Percentiles rank a stretch among this genome's conserved stretches.
phyloP scores from a whole-genome alignment of 2,113 vertebrate species.

The Scophthalmus maximus region DNA sequence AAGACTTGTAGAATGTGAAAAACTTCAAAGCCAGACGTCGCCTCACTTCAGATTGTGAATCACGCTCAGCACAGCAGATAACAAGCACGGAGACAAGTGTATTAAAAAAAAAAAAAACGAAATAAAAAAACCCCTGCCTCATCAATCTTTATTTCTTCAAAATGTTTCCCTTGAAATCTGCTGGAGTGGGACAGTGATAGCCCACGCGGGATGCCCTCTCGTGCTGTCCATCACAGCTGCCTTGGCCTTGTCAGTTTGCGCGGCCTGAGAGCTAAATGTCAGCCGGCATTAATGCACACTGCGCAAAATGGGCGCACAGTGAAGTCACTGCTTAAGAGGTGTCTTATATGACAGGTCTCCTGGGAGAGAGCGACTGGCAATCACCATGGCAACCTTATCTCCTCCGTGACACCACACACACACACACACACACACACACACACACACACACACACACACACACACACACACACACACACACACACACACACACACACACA shows the following conservation, averaged over 20 bases:
- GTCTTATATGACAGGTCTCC: constrained; percentile 57
- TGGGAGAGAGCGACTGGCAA: constrained; percentile 25
- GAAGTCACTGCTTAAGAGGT: constrained; percentile 39
- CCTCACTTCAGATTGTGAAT: constrained; percentile 35
- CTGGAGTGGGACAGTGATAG: constrained; percentile 15
- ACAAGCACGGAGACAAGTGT: constrained; percentile 6
- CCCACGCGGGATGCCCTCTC: neutral
- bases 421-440: neutral
- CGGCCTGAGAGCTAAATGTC: constrained; percentile 62
- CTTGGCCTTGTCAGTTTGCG: constrained; percentile 41
- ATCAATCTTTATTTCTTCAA: constrained; percentile 48
- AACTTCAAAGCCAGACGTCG: constrained; percentile 59
- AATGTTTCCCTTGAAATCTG: constrained; percentile 19
- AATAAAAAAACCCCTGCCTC: too few species aligned
- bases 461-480: neutral
- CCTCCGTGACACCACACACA: neutral
- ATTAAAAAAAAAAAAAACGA: constrained; percentile 1
- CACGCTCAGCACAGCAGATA: constrained; percentile 4
- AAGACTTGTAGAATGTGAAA: constrained; percentile 45
- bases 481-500: neutral
- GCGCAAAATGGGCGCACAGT: constrained; percentile 26
- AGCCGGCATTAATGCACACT: constrained; percentile 61
- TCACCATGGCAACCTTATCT: constrained; percentile 65
- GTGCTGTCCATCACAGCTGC: constrained; percentile 35
- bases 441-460: neutral